Base-by-base conservation (phyloP, 1,140 invertebrate genomes). In the Caligus rogercresseyi region DNA sequence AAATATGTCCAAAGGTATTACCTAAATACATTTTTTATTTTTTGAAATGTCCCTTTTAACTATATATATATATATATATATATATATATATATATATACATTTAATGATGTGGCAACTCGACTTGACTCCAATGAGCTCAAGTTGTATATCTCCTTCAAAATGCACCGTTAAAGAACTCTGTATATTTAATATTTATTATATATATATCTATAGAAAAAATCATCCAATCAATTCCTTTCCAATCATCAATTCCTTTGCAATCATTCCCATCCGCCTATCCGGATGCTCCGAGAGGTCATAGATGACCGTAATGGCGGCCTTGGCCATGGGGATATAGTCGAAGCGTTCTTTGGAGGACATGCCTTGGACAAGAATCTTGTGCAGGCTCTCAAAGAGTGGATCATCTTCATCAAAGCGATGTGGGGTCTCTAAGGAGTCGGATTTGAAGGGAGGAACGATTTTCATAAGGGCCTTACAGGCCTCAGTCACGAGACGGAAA, bases 301-400 rank as follows among this genome's bases (percentile, higher is more conserved):
- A 84, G 63, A 84, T 80, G 14, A 77, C 74, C 59, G 76, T 78
- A 54, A 84, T 73, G 15, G 80, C 79, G 65, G 80, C 73, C 59
- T 78, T 75, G 18, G 74, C 75, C 69, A 83, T 76, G 14, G 79
- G 77, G 23, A 76, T 72, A 70, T 80, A 84, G 60, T 75, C 71
- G 25, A 71, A 66, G 66, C 77, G 73, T 19, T 78, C 69, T 0
- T 69, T 31, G 31, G 73, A 66, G 1, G 53, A 67, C 67, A 77
- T 75, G 70, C 76, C 74, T 23, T 77, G 70, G 24, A 74, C 68
- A 21, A 82, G 66, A 15, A 82, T 69, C 1, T 67, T 58, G 19
- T 65, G 63, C 1, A 82, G 66, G 61, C 74, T 66, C 25, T 65
- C 64, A 66, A 83, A 82, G 52, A 83, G 75, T 57, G 75, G 72